Base-by-base conservation (phyloP, 2,113 vertebrate species). In the Chrysemys picta region DNA sequence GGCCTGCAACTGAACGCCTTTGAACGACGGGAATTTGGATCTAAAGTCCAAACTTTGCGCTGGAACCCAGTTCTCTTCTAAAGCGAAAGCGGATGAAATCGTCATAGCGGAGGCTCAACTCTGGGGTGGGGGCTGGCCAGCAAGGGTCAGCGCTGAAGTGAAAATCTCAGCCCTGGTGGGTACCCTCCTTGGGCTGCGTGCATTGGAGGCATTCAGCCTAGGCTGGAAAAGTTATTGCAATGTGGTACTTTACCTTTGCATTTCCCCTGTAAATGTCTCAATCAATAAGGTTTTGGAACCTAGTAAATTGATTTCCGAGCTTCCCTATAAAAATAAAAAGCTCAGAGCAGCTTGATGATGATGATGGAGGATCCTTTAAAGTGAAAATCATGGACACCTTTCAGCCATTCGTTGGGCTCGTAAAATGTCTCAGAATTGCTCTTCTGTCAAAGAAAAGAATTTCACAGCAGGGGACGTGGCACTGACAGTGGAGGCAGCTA, bases 281-380 rank as follows among this genome's bases (percentile, higher is more conserved):
- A 56, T 75, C 86, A 81, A 4, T 4, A 2, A 75, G 21, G 65
- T 47, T 57, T 42, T 31, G 42, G 35, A 25, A 17, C 22, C 72
- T 79, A 38, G 27, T 94, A 92, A 97, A 91, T 2, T 9, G 84
- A 95, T 97, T 97, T 95, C 1, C 0, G 56, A 10, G 49, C 94
- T 80, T 75, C 80, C 76, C 81, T 29, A 62, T 80, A 62, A 57
- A 79, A 75, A 80, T 49, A 42, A 82, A 29, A 31, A 0, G 2
- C 56, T 76, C 57, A 27, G 59, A 25, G 6, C 1, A 52, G 49
- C n/a, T 91, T 82, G 42, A 91, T 81, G 89, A 59, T 95, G 94
- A 97, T 95, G 94, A 97, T 42, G 38, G 22, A 94, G 75, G 80
- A 87, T 86, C 50, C 81, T 93, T 92, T 95, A 54, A 95, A 93